Evolutionary conservation across 2,797 vertebrate genomes (phyloP).

Genomic region (Acipenser oxyrinchus): DNA sequence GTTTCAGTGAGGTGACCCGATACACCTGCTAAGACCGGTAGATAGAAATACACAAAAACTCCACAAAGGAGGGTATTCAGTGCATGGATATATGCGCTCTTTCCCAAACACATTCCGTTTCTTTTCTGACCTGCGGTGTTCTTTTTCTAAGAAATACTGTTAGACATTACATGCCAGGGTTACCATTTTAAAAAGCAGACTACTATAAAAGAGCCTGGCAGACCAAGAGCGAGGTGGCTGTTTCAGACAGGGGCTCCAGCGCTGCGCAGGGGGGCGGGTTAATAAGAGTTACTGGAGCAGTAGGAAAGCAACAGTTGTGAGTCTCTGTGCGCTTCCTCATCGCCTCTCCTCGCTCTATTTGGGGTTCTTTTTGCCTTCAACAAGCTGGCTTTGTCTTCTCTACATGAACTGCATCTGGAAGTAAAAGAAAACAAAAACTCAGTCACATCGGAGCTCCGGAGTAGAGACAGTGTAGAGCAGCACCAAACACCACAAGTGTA

Average conservation of each 20-base stretch:
- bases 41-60: too few relatives aligned
- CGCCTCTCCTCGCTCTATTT: slow-evolving; percentile 21
- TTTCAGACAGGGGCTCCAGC: slow-evolving; percentile 32
- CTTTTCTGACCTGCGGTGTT: too few relatives aligned
- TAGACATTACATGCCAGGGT: too few relatives aligned
- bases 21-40: too few relatives aligned
- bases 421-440: slow-evolving; percentile 17
- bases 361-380: slow-evolving; percentile 36
- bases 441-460: too few relatives aligned
- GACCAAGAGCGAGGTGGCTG: slow-evolving; percentile 24
- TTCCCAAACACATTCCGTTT: too few relatives aligned
- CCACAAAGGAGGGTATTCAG: too few relatives aligned
- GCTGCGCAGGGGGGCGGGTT: slow-evolving; percentile 43
- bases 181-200: not conserved
- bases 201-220: slow-evolving; percentile 11
- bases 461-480: too few relatives aligned
- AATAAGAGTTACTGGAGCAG: slow-evolving; percentile 15
- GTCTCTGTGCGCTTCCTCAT: slow-evolving; percentile 32
- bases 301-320: slow-evolving; percentile 27
- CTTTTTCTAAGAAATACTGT: too few relatives aligned
- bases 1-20: too few relatives aligned
- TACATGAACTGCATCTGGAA: slow-evolving; percentile 74
- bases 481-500: too few relatives aligned
- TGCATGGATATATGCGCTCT: too few relatives aligned
- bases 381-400: slow-evolving; percentile 44